phyloP scores from a whole-genome alignment of 1,140 invertebrate genomes.

The Cylas formicarius region DNA sequence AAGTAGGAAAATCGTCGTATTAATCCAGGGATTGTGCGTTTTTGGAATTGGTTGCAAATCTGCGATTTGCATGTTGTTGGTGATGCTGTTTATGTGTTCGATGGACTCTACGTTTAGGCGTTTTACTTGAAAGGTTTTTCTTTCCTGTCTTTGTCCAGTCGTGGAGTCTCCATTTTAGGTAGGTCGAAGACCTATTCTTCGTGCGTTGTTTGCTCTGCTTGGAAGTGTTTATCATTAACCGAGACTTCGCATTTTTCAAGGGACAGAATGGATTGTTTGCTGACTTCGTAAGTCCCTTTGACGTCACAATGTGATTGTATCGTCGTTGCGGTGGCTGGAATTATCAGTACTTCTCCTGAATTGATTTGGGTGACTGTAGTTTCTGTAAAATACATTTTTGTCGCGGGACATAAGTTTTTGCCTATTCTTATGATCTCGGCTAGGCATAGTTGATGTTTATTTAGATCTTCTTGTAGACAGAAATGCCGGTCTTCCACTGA shows the following conservation, averaged over 20 bases:
- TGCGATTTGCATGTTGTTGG: too few relatives aligned
- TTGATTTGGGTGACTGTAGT: not conserved
- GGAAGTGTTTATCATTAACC: not conserved
- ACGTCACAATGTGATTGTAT: too few relatives aligned
- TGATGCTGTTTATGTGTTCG: too few relatives aligned
- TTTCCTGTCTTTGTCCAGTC: too few relatives aligned
- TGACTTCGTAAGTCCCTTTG: not conserved
- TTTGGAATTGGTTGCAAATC: too few relatives aligned
- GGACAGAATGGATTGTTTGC: not conserved
- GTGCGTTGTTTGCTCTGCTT: not conserved
- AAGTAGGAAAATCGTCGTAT: too few relatives aligned
- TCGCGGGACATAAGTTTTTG: not conserved
- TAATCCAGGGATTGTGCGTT: too few relatives aligned
- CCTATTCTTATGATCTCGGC: not conserved
- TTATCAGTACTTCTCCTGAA: slow-evolving; percentile 1
- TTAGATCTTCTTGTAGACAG: not conserved
- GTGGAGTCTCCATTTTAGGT: too few relatives aligned
- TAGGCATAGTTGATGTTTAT: not conserved
- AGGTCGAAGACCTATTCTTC: slow-evolving; percentile 3
- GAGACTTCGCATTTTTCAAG: not conserved
- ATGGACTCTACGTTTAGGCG: too few relatives aligned
- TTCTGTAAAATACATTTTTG: not conserved
- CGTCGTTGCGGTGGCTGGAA: too few relatives aligned
- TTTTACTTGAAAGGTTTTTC: too few relatives aligned
- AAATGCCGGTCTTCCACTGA: not conserved